Evolutionary conservation across 2,113 vertebrate genomes (phyloP).

Genomic region (Microcebus ravelobensis): DNA sequence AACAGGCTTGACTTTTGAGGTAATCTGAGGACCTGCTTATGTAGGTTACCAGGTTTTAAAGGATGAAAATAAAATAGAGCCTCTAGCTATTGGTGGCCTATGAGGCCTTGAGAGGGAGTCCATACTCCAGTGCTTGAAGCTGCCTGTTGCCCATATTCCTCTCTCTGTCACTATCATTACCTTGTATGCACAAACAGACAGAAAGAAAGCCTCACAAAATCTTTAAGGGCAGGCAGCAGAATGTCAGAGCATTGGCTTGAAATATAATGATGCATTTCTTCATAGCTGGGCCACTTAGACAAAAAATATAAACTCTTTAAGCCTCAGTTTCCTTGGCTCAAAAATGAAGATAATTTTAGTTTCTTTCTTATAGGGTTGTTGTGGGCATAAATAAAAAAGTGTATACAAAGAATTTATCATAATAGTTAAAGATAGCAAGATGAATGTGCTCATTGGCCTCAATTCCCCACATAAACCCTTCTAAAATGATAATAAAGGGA

Average conservation of each 20-base stretch:
- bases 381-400: not conserved
- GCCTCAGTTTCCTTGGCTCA: not conserved
- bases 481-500: not conserved
- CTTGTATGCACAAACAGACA: rapidly evolving
- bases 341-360: not conserved
- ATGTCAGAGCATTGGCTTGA: not conserved
- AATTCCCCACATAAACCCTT: not conserved
- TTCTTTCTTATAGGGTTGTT: not conserved
- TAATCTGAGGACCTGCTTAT: not conserved
- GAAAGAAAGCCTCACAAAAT: not conserved
- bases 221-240: not conserved
- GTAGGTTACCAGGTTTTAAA: not conserved
- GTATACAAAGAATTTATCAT: not conserved
- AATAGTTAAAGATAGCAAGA: not conserved
- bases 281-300: not conserved
- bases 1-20: not conserved
- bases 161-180: not conserved
- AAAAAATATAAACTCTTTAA: not conserved
- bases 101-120: not conserved
- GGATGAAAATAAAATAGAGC: not conserved
- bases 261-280: not conserved
- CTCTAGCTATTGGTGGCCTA: not conserved
- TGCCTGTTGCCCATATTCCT: not conserved
- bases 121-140: not conserved
- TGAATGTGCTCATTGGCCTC: not conserved